Evolutionary conservation across 2,888 invertebrate genomes (phyloP).

Genomic region (Orthonevra nobilis): DNA sequence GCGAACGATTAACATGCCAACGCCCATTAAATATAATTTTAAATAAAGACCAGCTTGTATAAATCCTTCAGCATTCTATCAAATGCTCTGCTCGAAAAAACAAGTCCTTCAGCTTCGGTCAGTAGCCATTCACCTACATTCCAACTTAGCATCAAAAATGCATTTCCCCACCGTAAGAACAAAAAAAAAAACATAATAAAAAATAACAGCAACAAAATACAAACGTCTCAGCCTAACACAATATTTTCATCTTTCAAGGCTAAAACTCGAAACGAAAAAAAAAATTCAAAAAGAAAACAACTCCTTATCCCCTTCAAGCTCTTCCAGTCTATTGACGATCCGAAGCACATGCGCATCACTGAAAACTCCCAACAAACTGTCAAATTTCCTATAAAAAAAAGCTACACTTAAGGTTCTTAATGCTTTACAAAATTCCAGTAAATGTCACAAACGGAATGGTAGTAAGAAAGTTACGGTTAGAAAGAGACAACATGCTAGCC

Average conservation of each 20-base stretch:
- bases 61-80: too few species aligned
- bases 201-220: too few species aligned
- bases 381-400: slow-evolving; percentile 29
- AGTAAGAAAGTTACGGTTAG: background rate
- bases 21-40: too few species aligned
- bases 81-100: too few species aligned
- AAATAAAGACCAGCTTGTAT: too few species aligned
- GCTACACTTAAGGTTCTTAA: background rate
- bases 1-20: too few species aligned
- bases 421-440: background rate
- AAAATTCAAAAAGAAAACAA: too few species aligned
- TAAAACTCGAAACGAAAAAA: too few species aligned
- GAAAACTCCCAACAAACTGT: slow-evolving; percentile 15
- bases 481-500: slow-evolving; percentile 33
- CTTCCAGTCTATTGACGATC: slow-evolving; percentile 46
- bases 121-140: slow-evolving; percentile 26
- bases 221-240: too few species aligned
- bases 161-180: background rate
- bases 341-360: slow-evolving; percentile 25
- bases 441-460: too few species aligned
- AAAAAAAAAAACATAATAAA: too few species aligned
- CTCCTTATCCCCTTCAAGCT: slow-evolving; percentile 14
- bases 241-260: too few species aligned
- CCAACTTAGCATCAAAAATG: slow-evolving; percentile 2
- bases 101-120: slow-evolving; percentile 28